These are phyloP conservation scores for Rotaria sp. DNA, from an alignment of 2,888 invertebrate genomes.

Conservation along the genomic window DNA sequence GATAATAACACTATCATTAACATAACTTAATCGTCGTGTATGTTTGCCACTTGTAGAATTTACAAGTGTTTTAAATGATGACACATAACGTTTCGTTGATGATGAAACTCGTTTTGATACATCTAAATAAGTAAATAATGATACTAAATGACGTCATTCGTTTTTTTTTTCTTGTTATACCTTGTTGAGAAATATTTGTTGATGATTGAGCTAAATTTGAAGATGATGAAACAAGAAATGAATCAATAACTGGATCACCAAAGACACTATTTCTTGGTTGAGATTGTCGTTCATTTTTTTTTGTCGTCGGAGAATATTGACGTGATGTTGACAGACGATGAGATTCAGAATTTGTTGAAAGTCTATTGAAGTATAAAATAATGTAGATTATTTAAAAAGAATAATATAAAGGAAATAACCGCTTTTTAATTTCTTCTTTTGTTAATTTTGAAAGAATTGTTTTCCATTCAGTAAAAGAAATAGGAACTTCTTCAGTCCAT, in stretches of 20 bases:
- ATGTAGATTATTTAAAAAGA: not conserved
- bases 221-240: not conserved
- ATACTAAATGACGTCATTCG: not conserved
- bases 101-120: not conserved
- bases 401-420: not conserved
- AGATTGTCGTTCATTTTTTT: not conserved
- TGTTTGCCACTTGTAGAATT: not conserved
- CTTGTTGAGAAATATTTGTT: not conserved
- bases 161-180: not conserved
- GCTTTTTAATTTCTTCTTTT: not conserved
- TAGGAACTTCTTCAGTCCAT: not conserved
- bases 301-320: not conserved
- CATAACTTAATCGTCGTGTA: not conserved
- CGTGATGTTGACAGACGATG: not conserved
- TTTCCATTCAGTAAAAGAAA: not conserved
- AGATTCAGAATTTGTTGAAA: not conserved
- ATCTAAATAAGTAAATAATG: not conserved
- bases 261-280: not conserved
- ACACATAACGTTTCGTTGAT: not conserved
- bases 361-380: not conserved
- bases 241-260: not conserved
- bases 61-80: not conserved
- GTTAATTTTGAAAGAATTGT: not conserved
- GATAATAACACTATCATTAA: not conserved
- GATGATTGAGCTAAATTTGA: not conserved